Conservation (phyloP, 2,888 invertebrate genomes). For the Epistrophe grossulariae region DNA sequence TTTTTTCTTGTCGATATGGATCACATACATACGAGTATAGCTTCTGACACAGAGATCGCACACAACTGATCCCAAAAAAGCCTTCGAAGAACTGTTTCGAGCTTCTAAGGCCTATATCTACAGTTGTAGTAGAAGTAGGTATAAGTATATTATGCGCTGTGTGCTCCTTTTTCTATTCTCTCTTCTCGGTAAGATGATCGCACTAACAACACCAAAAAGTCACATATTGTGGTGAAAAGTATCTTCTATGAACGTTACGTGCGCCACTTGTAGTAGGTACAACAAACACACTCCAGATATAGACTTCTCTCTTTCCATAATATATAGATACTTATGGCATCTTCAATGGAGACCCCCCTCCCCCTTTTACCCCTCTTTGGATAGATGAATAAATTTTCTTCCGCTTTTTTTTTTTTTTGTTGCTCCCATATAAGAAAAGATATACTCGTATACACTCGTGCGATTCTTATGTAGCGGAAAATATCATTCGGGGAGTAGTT, state of each 20-base stretch:
- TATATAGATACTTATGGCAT: constrained; percentile 17
- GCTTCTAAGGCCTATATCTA: constrained; percentile 13
- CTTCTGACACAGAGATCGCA: constrained; percentile 51
- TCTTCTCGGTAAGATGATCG: constrained; percentile 18
- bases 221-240: constrained; percentile 56
- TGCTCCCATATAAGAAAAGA: not conserved
- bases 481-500: constrained; percentile 51
- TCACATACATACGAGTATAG: constrained; percentile 23
- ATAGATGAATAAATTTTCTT: constrained; percentile 71
- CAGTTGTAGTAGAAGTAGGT: not conserved
- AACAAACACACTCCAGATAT: constrained; percentile 43
- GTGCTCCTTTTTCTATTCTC: constrained; percentile 31
- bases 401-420: constrained; percentile 47
- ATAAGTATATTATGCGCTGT: not conserved
- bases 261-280: constrained; percentile 39
- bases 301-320: constrained; percentile 18
- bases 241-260: constrained; percentile 37
- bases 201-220: constrained; percentile 43
- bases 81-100: constrained; percentile 53
- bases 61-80: constrained; percentile 50
- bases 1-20: constrained; percentile 44
- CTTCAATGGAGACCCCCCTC: not conserved
- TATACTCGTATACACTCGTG: not conserved
- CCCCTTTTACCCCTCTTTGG: not conserved
- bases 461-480: constrained; percentile 33